A percentile compares a stretch with the other conserved stretches of the same genome.
Evolutionary conservation across 2,888 invertebrate genomes (phyloP).

Genomic region (Gerris lacustris): DNA sequence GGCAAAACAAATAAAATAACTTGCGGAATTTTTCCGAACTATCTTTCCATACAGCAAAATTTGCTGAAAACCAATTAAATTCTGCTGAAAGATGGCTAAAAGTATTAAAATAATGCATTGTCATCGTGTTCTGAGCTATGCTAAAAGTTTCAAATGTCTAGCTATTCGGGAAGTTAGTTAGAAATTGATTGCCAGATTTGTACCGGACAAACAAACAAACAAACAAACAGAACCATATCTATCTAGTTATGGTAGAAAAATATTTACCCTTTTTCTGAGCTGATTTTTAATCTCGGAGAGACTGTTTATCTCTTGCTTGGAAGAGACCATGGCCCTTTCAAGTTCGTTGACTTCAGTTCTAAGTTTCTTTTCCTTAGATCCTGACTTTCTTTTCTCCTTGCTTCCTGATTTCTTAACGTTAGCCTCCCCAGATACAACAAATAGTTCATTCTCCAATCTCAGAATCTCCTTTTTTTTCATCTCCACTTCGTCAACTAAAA

Average conservation of each 20-base stretch:
- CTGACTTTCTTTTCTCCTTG: background rate
- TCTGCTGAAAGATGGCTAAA: too few species aligned
- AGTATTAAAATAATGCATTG: too few species aligned
- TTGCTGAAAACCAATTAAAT: too few species aligned
- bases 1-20: too few species aligned
- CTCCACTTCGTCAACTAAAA: background rate
- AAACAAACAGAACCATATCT: too few species aligned
- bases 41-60: too few species aligned
- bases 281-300: background rate
- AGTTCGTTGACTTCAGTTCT: background rate
- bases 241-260: background rate
- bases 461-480: background rate
- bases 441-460: background rate
- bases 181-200: too few species aligned
- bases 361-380: background rate
- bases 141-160: too few species aligned
- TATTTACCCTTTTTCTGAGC: background rate
- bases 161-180: too few species aligned
- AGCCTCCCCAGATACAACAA: background rate
- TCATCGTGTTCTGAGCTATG: too few species aligned
- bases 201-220: too few species aligned
- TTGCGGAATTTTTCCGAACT: too few species aligned
- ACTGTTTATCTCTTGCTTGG: background rate
- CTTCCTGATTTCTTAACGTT: background rate
- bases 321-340: background rate